Conservation (phyloP, 2,113 vertebrate genomes). For the Progne subis region DNA sequence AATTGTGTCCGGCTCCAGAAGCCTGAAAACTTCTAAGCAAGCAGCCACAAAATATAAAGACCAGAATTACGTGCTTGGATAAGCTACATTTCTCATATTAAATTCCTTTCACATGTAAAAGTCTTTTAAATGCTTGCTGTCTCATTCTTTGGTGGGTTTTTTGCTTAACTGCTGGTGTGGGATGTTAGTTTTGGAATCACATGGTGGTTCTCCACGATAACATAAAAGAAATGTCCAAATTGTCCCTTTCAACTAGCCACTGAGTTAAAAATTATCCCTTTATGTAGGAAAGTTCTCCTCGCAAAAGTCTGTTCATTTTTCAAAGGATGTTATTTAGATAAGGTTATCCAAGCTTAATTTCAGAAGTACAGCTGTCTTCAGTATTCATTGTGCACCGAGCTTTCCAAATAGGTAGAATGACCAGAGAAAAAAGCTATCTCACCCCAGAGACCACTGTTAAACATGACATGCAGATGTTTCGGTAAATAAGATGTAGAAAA, state of each 20-base stretch:
- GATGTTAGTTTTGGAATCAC: constrained; percentile 16
- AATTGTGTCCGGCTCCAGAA: background rate
- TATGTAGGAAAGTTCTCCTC: constrained; percentile 14
- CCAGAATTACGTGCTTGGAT: background rate
- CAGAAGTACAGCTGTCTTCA: background rate
- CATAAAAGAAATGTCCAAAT: background rate
- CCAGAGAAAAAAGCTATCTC: background rate
- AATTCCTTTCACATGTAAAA: background rate
- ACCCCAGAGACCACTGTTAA: background rate
- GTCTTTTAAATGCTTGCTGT: background rate
- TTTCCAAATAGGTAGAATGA: background rate
- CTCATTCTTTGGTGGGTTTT: background rate
- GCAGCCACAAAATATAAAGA: background rate
- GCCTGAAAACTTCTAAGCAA: background rate
- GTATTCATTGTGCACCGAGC: background rate
- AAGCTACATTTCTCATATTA: background rate
- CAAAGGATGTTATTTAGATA: constrained; percentile 42
- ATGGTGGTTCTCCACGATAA: background rate
- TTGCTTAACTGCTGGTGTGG: background rate
- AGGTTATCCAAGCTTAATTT: constrained; percentile 19
- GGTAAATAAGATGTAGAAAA: background rate
- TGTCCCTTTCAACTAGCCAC: background rate
- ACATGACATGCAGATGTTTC: background rate
- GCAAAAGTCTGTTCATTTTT: constrained; percentile 24
- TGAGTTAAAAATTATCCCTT: constrained; percentile 28